These are phyloP conservation scores for Platysternon megacephalum DNA, from an alignment of 2,113 vertebrate genomes.

Conservation along the genomic window DNA sequence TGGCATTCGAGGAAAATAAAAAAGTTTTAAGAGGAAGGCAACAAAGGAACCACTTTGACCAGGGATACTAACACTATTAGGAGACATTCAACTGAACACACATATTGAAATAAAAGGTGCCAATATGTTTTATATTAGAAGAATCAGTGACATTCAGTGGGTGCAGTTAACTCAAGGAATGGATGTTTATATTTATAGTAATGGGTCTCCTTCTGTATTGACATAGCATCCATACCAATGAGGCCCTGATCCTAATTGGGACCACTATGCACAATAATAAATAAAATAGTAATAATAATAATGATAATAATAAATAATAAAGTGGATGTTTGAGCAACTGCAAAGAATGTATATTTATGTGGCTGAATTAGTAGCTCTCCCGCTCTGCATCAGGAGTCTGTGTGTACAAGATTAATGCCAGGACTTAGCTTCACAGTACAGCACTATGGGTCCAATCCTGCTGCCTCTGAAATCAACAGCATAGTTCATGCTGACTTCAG, in stretches of 20 bases:
- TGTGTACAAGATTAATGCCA: constrained; percentile 1
- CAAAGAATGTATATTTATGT: background rate
- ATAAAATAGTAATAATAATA: background rate
- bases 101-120: constrained; percentile 11
- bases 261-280: background rate
- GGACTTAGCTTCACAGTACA: background rate
- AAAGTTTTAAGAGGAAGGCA: constrained; percentile 13
- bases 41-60: constrained; percentile 55
- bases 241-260: constrained; percentile 14
- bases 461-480: constrained; percentile 19
- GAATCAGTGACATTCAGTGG: background rate
- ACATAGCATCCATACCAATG: background rate
- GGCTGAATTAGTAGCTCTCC: constrained; percentile 26
- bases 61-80: constrained; percentile 38
- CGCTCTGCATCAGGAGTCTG: background rate
- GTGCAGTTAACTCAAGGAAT: background rate
- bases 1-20: background rate
- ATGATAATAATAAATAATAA: background rate
- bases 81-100: background rate
- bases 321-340: constrained; percentile 29
- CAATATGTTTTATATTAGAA: constrained; percentile 32
- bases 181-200: background rate
- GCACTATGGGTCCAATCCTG: background rate
- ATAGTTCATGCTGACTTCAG: constrained; percentile 48
- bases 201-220: background rate